These are phyloP conservation scores for Phataginus tricuspis DNA, from an alignment of 2,797 vertebrate genomes.

Conservation along the genomic window DNA sequence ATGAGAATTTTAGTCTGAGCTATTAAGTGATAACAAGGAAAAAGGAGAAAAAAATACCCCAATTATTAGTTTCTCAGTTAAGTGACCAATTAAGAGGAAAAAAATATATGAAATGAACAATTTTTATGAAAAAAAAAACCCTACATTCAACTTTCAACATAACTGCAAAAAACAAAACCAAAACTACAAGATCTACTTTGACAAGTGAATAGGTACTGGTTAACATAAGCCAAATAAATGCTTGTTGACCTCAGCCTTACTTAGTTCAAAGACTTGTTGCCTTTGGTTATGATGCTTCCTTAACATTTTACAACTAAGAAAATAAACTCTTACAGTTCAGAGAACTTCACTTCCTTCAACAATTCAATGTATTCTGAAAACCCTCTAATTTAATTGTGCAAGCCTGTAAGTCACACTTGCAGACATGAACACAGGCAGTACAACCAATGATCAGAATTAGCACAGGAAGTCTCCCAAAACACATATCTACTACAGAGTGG, in stretches of 20 bases:
- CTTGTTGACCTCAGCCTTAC: neutral
- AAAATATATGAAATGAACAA: neutral
- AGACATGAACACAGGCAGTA: neutral
- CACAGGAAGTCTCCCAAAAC: neutral
- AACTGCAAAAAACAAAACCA: neutral
- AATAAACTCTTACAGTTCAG: neutral
- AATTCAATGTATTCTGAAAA: conserved; percentile 28
- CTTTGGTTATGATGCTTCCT: neutral
- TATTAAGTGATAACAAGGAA: neutral
- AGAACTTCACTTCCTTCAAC: neutral
- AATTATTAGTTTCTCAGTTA: neutral
- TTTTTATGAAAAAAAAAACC: neutral
- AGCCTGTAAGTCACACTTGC: neutral
- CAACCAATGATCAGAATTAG: neutral
- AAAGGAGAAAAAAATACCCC: neutral
- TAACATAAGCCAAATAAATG: neutral
- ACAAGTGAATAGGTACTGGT: neutral
- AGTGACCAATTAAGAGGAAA: neutral
- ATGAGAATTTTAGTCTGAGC: neutral
- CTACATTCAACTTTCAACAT: conserved; percentile 9
- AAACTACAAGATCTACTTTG: neutral
- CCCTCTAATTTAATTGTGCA: neutral
- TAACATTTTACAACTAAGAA: conserved; percentile 29
- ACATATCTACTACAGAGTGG: neutral
- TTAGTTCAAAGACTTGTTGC: neutral